Evolutionary conservation across 2,113 vertebrate genomes (phyloP), one percentile per base, ranked within the genome.

Genomic region (Hyaena hyaena): DNA sequence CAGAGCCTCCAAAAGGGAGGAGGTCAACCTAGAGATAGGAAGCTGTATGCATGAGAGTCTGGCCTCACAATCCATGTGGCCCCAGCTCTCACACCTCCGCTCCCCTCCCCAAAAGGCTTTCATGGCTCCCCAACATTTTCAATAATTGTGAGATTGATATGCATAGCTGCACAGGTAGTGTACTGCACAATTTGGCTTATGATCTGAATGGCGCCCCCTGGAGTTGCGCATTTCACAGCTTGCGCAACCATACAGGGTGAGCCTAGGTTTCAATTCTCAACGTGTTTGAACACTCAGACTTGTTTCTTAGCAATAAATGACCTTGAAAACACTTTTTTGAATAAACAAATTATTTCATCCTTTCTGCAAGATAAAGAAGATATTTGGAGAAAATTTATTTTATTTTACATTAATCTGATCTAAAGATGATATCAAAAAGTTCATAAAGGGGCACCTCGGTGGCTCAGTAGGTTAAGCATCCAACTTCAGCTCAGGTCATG

Each of bases 381-480:
- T 63, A 88, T 8, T 16, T 88, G 69, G 19, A 88, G 33, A 71
- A 81, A 53, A 83, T 88, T 85, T 84, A 45, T 82, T 43, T 77
- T 93, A 74, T 83, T 92, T 96, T 96, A 88, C 71, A 85, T 65
- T 10, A 43, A 24, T 77, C 28, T 35, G 83, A 95, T 61, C 24
- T 58, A 92, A 93, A 88, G 50, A 89, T 48, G 95, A 15, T 82
- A 69, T 73, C 79, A 74, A 53, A 50, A 96, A 61, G 21, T 21
- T 61, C 58, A 61, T 61, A 23, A 7, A 58, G 19, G 55, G 55
- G 55, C 55, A 58, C 19, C 55, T 58, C 17, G 55, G 55, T 21
- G 55, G 17, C 55, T 58, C 7, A 58, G 55, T 58, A 7, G 7
- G 19, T 58, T 58, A 58, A 58, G 55, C 55, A 58, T 58, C 55